phyloP scores from a whole-genome alignment of 2,113 vertebrate genomes.

The Rhinopomastus cyanomelas region DNA sequence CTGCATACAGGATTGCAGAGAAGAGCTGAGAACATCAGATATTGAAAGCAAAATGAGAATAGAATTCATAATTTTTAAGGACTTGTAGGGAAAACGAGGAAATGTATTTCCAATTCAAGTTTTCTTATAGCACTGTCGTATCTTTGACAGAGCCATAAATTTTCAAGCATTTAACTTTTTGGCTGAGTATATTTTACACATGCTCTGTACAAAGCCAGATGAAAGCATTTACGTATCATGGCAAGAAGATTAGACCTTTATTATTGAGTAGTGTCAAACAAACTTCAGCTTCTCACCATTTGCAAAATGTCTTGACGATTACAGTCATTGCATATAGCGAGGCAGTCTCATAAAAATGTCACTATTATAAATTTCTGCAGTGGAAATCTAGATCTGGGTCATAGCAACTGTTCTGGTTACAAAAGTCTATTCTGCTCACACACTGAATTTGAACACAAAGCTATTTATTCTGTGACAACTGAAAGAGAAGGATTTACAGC shows the following conservation, averaged over 20 bases:
- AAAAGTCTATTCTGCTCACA: constrained; percentile 15
- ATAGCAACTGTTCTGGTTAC: constrained; percentile 3
- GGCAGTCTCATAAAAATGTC: constrained; percentile 37
- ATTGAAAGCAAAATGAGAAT: background rate
- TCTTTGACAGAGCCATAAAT: constrained; percentile 17
- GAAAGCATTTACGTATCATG: constrained; percentile 48
- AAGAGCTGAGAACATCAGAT: background rate
- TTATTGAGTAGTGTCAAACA: constrained; percentile 46
- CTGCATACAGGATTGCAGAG: background rate
- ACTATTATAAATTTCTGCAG: constrained; percentile 26
- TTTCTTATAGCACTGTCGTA: background rate
- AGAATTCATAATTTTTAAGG: background rate
- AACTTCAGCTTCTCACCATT: constrained; percentile 43
- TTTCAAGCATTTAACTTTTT: constrained; percentile 14
- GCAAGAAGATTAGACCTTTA: constrained; percentile 50
- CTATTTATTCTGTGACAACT: background rate
- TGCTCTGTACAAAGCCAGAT: constrained; percentile 8
- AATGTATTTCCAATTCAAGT: constrained; percentile 17
- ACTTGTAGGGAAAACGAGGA: background rate
- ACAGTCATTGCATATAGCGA: background rate
- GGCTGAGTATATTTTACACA: background rate
- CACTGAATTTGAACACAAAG: background rate
- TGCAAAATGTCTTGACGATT: constrained; percentile 41
- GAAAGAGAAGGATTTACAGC: background rate
- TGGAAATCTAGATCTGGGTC: constrained; percentile 5